A percentile compares a stretch with the other conserved stretches of the same genome.
phyloP scores from a whole-genome alignment of 2,888 invertebrate genomes.

The Malachius bipustulatus region DNA sequence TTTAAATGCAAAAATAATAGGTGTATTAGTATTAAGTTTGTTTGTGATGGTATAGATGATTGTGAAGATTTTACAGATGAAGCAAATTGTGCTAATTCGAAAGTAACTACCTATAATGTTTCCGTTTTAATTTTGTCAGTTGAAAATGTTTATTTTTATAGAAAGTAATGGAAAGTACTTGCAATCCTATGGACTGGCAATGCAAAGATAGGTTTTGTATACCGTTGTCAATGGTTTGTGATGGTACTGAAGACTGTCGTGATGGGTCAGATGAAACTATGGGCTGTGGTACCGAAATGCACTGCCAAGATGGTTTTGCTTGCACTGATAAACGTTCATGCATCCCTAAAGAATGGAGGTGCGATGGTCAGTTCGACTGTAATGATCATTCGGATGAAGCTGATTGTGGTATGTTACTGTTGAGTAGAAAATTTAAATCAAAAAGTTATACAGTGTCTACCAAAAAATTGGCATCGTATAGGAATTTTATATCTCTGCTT shows the following conservation, averaged over 20 bases:
- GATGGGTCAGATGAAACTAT: slow-evolving; percentile 36
- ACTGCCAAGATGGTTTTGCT: slow-evolving; percentile 50
- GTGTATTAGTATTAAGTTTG: slow-evolving; percentile 31
- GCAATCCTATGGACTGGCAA: slow-evolving; percentile 29
- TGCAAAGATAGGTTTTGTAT: slow-evolving; percentile 29
- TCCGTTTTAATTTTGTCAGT: too few species aligned
- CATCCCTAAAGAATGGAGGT: slow-evolving; percentile 41
- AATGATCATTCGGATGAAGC: slow-evolving; percentile 44
- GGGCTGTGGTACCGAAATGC: slow-evolving; percentile 34
- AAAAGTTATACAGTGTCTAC: too few species aligned
- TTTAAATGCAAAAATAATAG: slow-evolving; percentile 31
- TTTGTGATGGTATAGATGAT: slow-evolving; percentile 35
- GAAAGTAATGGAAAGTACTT: slow-evolving; percentile 18
- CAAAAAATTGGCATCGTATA: too few species aligned
- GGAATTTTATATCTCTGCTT: too few species aligned
- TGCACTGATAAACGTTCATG: slow-evolving; percentile 49
- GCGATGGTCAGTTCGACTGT: slow-evolving; percentile 47
- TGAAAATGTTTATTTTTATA: neutral
- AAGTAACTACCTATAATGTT: slow-evolving; percentile 10
- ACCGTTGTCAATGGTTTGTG: slow-evolving; percentile 33
- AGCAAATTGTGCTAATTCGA: slow-evolving; percentile 26
- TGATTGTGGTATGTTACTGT: slow-evolving; percentile 41
- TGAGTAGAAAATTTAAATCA: too few species aligned
- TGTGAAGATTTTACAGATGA: slow-evolving; percentile 38
- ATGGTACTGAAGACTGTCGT: slow-evolving; percentile 33